phyloP scores from a whole-genome alignment of 2,113 vertebrate genomes.

The Natator depressus region DNA sequence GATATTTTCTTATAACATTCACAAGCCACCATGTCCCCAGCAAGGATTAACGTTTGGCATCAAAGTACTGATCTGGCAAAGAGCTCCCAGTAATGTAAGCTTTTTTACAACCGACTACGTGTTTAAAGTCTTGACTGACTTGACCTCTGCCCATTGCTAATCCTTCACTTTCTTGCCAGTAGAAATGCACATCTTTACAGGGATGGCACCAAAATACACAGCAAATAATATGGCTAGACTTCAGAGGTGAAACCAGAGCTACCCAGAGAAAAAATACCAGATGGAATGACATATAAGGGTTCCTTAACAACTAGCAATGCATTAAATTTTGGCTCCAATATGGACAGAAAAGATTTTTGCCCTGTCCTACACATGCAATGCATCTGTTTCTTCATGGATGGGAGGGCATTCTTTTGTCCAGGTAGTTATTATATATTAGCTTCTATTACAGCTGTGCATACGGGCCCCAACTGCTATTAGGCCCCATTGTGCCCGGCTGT shows the following conservation, averaged over 20 bases:
- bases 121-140: slow-evolving; percentile 57
- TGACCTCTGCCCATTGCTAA: slow-evolving; percentile 58
- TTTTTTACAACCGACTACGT: slow-evolving; percentile 68
- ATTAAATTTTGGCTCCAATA: background rate
- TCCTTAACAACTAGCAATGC: background rate
- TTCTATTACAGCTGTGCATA: background rate
- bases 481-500: background rate
- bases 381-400: background rate
- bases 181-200: slow-evolving; percentile 61
- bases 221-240: slow-evolving; percentile 13
- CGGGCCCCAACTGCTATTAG: background rate
- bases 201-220: background rate
- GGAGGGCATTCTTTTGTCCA: slow-evolving; percentile 15
- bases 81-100: slow-evolving; percentile 67
- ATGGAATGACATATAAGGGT: background rate
- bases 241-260: slow-evolving; percentile 19
- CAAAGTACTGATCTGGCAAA: slow-evolving; percentile 62
- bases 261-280: background rate
- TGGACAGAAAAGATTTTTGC: background rate
- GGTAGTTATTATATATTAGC: slow-evolving; percentile 1
- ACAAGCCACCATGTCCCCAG: slow-evolving; percentile 76
- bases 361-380: background rate
- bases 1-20: slow-evolving; percentile 76
- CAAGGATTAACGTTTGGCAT: slow-evolving; percentile 81
- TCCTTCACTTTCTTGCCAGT: slow-evolving; percentile 65